Conservation (phyloP, 2,113 vertebrate genomes). For the Meleagris gallopavo region DNA sequence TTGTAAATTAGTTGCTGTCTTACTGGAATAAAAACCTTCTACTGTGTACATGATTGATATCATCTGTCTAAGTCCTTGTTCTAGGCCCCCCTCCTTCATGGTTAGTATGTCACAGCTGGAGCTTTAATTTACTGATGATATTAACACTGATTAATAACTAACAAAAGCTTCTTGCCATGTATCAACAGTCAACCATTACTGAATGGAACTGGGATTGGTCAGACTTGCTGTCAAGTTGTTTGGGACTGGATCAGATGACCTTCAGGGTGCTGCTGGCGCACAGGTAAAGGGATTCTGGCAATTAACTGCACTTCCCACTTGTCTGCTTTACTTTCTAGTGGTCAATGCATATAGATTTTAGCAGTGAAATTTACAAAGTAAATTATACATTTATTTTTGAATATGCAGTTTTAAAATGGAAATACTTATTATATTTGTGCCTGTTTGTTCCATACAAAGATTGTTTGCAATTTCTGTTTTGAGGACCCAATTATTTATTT, state of each 20-base stretch:
- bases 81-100: slow-evolving; percentile 84
- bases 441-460: not conserved
- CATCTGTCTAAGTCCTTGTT: slow-evolving; percentile 84
- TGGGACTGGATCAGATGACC: slow-evolving; percentile 87
- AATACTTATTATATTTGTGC: not conserved
- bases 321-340: not conserved
- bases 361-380: not conserved
- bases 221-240: slow-evolving; percentile 86
- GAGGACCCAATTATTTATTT: not conserved
- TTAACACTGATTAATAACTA: slow-evolving; percentile 98
- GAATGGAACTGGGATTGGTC: slow-evolving; percentile 93
- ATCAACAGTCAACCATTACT: slow-evolving; percentile 89
- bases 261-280: slow-evolving; percentile 89
- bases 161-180: slow-evolving; percentile 87
- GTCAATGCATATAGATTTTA: not conserved
- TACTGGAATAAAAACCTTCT: slow-evolving; percentile 93
- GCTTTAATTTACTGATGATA: slow-evolving; percentile 92
- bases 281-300: slow-evolving; percentile 83
- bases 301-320: not conserved
- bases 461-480: not conserved
- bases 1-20: slow-evolving; percentile 95
- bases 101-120: slow-evolving; percentile 91
- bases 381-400: not conserved
- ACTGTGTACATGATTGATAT: slow-evolving; percentile 91
- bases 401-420: not conserved